Conservation (phyloP, 2,888 invertebrate species). For the Tachystola acroxantha region DNA sequence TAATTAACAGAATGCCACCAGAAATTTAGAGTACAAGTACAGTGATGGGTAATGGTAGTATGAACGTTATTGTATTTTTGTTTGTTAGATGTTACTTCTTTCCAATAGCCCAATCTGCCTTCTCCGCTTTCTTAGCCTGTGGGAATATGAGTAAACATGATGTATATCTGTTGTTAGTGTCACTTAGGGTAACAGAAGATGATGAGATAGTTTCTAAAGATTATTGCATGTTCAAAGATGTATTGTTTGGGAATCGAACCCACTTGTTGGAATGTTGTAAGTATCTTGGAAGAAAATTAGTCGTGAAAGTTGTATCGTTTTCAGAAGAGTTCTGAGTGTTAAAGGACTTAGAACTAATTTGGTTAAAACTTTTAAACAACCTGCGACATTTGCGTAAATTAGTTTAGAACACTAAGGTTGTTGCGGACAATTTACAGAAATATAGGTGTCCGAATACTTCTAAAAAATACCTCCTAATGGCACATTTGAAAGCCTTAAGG, state of each 20-base stretch:
- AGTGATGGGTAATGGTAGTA: conserved; percentile 30
- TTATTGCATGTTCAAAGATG: not conserved
- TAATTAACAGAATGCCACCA: conserved; percentile 48
- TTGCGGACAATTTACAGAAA: too few species aligned
- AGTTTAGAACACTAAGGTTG: too few species aligned
- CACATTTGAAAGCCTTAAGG: not conserved
- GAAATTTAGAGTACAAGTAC: conserved; percentile 26
- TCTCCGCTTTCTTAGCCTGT: conserved; percentile 89
- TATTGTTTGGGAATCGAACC: not conserved
- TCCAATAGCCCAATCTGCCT: conserved; percentile 82
- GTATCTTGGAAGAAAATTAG: not conserved
- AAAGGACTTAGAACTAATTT: too few species aligned
- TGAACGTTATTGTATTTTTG: conserved; percentile 24
- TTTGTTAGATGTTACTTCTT: conserved; percentile 76
- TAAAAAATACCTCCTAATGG: conserved; percentile 1
- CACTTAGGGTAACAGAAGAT: conserved; percentile 5
- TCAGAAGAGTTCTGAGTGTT: not conserved
- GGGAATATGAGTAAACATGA: conserved; percentile 51
- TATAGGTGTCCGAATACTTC: not conserved
- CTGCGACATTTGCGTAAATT: too few species aligned
- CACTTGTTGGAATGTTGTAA: not conserved
- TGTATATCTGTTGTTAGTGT: conserved; percentile 21
- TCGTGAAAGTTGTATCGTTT: not conserved
- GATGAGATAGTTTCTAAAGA: not conserved
- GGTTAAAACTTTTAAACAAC: too few species aligned